These are phyloP conservation scores for Notarius quadriscutis DNA, from an alignment of 2,113 vertebrate species.

Conservation along the genomic window DNA sequence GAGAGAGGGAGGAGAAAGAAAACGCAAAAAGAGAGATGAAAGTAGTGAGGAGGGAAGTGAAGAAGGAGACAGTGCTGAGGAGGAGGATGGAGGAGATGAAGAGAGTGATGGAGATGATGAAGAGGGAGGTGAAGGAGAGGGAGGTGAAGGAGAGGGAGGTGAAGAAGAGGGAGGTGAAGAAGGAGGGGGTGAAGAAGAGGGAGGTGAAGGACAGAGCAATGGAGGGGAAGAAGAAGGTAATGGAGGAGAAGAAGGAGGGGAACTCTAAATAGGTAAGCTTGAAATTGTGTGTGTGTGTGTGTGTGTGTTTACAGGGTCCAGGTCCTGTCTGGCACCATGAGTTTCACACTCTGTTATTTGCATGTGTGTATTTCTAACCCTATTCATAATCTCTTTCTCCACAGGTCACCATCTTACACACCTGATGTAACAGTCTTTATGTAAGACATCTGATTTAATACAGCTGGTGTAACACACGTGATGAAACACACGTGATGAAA, in stretches of 20 bases:
- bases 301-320: background rate
- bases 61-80: background rate
- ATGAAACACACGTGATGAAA: background rate
- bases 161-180: background rate
- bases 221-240: background rate
- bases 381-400: background rate
- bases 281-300: background rate
- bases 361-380: background rate
- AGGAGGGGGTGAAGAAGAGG: background rate
- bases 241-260: background rate
- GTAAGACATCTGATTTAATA: no score
- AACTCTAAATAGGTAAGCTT: background rate
- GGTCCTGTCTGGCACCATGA: background rate
- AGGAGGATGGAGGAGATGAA: background rate
- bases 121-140: background rate
- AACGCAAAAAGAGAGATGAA: background rate
- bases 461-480: no score
- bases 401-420: slow-evolving; percentile 5
- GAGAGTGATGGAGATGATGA: background rate
- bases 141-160: background rate
- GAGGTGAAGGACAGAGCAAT: background rate
- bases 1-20: background rate
- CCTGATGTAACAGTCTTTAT: no score
- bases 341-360: background rate
- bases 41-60: background rate